Conservation (phyloP, 2,113 vertebrate species). For the Melanerpes aurifrons region DNA sequence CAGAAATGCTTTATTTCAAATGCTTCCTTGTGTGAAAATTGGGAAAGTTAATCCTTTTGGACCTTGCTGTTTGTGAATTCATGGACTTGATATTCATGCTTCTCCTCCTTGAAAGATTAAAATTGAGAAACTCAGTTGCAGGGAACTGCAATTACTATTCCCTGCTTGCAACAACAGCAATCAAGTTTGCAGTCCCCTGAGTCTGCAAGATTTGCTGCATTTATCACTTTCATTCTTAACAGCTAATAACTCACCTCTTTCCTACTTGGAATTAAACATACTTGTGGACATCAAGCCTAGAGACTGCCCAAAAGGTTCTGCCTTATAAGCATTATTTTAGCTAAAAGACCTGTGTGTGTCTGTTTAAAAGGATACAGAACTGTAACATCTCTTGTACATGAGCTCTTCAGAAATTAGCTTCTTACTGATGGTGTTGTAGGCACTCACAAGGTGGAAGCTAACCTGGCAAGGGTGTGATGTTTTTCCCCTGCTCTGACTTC, state of each 20-base stretch:
- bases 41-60: conserved; percentile 35
- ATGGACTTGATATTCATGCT: conserved; percentile 41
- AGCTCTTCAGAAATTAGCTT: not conserved
- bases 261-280: not conserved
- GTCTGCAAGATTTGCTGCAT: conserved; percentile 8
- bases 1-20: conserved; percentile 37
- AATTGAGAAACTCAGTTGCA: conserved; percentile 46
- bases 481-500: not conserved
- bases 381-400: not conserved
- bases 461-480: not conserved
- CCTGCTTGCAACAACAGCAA: conserved; percentile 51
- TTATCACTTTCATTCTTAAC: conserved; percentile 53
- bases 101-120: conserved; percentile 44
- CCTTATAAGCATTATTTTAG: not conserved
- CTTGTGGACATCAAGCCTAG: not conserved
- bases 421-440: not conserved
- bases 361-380: not conserved
- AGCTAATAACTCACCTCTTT: not conserved
- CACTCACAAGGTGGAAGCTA: not conserved
- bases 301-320: not conserved
- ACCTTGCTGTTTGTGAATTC: conserved; percentile 57
- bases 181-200: conserved; percentile 43
- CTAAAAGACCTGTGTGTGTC: not conserved
- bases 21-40: conserved; percentile 18
- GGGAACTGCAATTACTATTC: conserved; percentile 51